Conservation (phyloP, 1,140 invertebrate genomes). For the Hetaerina americana region DNA sequence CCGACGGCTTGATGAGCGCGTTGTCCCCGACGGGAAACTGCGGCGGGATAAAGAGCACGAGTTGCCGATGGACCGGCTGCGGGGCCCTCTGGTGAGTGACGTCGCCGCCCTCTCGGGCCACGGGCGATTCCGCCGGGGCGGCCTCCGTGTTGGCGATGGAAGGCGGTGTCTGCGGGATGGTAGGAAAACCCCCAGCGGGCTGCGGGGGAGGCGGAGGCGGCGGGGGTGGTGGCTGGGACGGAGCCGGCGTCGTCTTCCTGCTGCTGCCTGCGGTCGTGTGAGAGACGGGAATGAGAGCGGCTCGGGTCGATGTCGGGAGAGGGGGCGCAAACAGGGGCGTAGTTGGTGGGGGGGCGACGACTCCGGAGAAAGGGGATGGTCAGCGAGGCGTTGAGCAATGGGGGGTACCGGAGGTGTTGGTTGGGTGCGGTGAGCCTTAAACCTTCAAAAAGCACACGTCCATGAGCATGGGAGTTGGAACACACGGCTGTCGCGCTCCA, state of each 20-base stretch:
- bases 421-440: background rate
- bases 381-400: background rate
- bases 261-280: background rate
- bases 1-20: slow-evolving; percentile 77
- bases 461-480: background rate
- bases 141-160: background rate
- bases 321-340: background rate
- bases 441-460: background rate
- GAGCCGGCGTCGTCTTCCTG: background rate
- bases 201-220: background rate
- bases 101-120: background rate
- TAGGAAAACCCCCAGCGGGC: too few species aligned
- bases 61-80: background rate
- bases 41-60: slow-evolving; percentile 19
- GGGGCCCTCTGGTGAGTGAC: background rate
- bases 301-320: too few species aligned
- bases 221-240: background rate
- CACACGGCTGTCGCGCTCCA: background rate
- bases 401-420: background rate
- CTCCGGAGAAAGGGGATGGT: background rate
- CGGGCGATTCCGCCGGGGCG: background rate
- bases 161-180: background rate
- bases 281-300: too few species aligned
- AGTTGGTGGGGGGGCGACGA: background rate
- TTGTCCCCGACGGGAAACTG: slow-evolving; percentile 46